Evolutionary conservation across 2,888 invertebrate genomes (phyloP).

Genomic region (Agriotes lineatus): DNA sequence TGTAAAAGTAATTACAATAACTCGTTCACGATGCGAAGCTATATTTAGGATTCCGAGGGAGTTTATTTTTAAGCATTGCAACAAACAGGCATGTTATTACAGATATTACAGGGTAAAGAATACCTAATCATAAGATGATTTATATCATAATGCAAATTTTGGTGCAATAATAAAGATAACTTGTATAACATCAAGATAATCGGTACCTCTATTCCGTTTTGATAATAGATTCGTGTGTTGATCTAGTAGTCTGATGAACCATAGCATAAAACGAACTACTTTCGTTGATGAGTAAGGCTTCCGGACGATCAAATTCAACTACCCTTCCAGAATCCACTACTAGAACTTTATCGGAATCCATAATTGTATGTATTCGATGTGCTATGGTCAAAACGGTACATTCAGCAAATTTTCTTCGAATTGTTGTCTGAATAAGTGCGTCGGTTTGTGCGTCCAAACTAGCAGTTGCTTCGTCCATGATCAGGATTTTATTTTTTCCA

Average conservation of each 20-base stretch:
- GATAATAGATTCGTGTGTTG: too few species aligned
- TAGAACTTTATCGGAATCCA: slow-evolving; percentile 69
- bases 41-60: too few species aligned
- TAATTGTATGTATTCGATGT: slow-evolving; percentile 65
- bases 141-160: too few species aligned
- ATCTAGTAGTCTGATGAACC: slow-evolving; percentile 80
- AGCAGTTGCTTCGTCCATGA: slow-evolving; percentile 78
- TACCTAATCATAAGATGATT: too few species aligned
- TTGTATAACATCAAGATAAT: too few species aligned
- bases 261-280: slow-evolving; percentile 74
- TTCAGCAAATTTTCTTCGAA: slow-evolving; percentile 65
- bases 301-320: slow-evolving; percentile 45
- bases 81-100: too few species aligned
- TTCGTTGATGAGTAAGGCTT: slow-evolving; percentile 52
- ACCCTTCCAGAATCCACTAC: slow-evolving; percentile 67
- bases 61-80: too few species aligned
- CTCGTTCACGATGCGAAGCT: too few species aligned
- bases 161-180: too few species aligned
- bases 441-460: slow-evolving; percentile 83
- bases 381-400: slow-evolving; percentile 69
- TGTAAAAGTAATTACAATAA: too few species aligned
- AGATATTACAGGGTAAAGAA: too few species aligned
- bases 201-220: too few species aligned
- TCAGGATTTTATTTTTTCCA: slow-evolving; percentile 58
- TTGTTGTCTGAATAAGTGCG: slow-evolving; percentile 76